Evolutionary conservation across 2,797 vertebrate genomes (phyloP).

Genomic region (Microchirus variegatus): DNA sequence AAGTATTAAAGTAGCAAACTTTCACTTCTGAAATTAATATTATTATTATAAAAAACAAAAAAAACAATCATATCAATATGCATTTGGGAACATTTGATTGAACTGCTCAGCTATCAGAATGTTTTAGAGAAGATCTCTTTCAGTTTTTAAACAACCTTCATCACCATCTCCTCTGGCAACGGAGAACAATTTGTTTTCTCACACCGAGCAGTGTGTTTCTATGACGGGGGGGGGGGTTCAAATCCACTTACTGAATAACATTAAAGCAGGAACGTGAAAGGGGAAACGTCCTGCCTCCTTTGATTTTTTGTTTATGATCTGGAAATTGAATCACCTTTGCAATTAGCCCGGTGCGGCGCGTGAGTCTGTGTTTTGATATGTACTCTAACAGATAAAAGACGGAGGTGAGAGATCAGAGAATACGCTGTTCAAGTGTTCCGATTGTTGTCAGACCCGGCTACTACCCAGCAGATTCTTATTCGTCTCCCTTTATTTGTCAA

Average conservation of each 20-base stretch:
- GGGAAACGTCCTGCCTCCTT: constrained; percentile 65
- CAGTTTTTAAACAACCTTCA: constrained; percentile 46
- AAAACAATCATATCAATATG: constrained; percentile 52
- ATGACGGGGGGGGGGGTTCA: constrained; percentile 46
- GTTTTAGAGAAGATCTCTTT: constrained; percentile 53
- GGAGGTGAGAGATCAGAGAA: constrained; percentile 78
- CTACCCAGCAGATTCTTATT: constrained; percentile 12
- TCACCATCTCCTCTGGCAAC: constrained; percentile 49
- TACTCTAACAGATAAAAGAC: constrained; percentile 84
- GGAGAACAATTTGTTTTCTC: constrained; percentile 51
- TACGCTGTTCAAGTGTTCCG: constrained; percentile 57
- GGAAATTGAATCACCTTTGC: constrained; percentile 78
- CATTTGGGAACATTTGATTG: constrained; percentile 33
- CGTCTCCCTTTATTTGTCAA: constrained; percentile 61
- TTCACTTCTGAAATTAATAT: constrained; percentile 53
- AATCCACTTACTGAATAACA: constrained; percentile 66
- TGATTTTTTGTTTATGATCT: constrained; percentile 79
- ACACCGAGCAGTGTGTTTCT: constrained; percentile 44
- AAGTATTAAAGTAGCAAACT: constrained; percentile 22
- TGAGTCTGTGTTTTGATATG: constrained; percentile 55
- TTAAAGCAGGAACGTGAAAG: constrained; percentile 55
- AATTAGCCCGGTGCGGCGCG: constrained; percentile 71
- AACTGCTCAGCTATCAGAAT: constrained; percentile 20
- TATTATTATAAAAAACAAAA: no score
- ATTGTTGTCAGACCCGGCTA: constrained; percentile 21